Conservation (phyloP, 2,888 invertebrate genomes). For the Therioaphis trifolii region DNA sequence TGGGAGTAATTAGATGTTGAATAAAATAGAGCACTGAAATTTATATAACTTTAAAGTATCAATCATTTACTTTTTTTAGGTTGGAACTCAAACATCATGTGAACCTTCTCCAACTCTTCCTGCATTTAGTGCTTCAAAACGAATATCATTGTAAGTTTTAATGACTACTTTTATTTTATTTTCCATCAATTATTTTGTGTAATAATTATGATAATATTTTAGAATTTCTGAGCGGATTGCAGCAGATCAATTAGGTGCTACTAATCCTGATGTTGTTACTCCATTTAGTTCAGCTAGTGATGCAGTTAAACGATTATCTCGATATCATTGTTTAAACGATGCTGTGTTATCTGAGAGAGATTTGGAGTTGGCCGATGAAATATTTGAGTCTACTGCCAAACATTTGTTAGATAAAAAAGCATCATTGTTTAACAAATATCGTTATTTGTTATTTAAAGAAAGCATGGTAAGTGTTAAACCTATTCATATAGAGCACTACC, state of each 20-base stretch:
- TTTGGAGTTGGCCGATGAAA: constrained; percentile 77
- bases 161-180: neutral
- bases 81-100: constrained; percentile 66
- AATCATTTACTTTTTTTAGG: constrained; percentile 64
- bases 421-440: constrained; percentile 79
- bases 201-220: constrained; percentile 63
- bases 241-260: constrained; percentile 80
- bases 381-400: constrained; percentile 77
- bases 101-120: constrained; percentile 65
- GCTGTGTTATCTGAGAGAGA: constrained; percentile 75
- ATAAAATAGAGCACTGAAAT: too few species aligned
- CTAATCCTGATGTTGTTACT: constrained; percentile 79
- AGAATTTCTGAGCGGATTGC: constrained; percentile 82
- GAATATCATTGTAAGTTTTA: constrained; percentile 63
- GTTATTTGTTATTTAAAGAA: constrained; percentile 79
- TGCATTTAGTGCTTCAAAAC: constrained; percentile 61
- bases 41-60: too few species aligned
- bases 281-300: constrained; percentile 80
- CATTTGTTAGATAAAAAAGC: constrained; percentile 79
- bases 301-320: constrained; percentile 79
- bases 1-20: too few species aligned
- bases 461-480: constrained; percentile 75
- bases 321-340: constrained; percentile 82
- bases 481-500: too few species aligned
- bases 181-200: neutral